Conservation (phyloP, 2,797 vertebrate species). For the Spea hammondii region DNA sequence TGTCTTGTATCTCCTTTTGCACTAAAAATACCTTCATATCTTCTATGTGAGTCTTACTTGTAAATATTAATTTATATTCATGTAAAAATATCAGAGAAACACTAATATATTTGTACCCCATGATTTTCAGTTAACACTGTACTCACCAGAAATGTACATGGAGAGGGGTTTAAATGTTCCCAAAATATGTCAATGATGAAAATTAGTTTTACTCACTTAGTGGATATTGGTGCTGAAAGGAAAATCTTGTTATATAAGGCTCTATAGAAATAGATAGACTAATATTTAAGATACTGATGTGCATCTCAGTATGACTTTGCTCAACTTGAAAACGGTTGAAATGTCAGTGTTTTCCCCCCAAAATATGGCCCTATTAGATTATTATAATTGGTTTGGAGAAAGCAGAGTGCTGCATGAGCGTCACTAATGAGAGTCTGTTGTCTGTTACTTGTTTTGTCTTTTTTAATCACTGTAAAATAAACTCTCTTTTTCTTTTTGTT, state of each 20-base stretch:
- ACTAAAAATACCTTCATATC: constrained; percentile 43
- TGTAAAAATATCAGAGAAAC: constrained; percentile 37
- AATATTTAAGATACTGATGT: constrained; percentile 14
- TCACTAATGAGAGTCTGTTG: constrained; percentile 38
- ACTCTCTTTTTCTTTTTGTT: constrained; percentile 24
- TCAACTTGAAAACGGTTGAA: constrained; percentile 3
- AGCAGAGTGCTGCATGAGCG: constrained; percentile 42
- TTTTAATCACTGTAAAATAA: constrained; percentile 47
- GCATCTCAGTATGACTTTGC: not conserved
- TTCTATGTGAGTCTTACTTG: constrained; percentile 34
- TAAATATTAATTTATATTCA: constrained; percentile 47
- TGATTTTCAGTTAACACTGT: constrained; percentile 23
- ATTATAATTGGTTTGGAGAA: constrained; percentile 19
- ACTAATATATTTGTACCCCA: constrained; percentile 47
- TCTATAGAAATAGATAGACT: not conserved
- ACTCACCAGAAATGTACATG: constrained; percentile 3
- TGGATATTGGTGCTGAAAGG: constrained; percentile 25
- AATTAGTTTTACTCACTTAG: constrained; percentile 16
- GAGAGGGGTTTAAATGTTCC: not conserved
- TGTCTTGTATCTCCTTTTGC: constrained; percentile 49
- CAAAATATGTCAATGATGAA: not conserved
- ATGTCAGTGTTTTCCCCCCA: constrained; percentile 30
- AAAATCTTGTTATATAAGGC: not conserved
- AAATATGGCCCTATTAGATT: not conserved
- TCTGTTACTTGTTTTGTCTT: constrained; percentile 39